Percentiles rank a stretch among this genome's conserved stretches.
Evolutionary conservation across 2,888 invertebrate genomes (phyloP).

Genomic region (Xestia rhomboidea): DNA sequence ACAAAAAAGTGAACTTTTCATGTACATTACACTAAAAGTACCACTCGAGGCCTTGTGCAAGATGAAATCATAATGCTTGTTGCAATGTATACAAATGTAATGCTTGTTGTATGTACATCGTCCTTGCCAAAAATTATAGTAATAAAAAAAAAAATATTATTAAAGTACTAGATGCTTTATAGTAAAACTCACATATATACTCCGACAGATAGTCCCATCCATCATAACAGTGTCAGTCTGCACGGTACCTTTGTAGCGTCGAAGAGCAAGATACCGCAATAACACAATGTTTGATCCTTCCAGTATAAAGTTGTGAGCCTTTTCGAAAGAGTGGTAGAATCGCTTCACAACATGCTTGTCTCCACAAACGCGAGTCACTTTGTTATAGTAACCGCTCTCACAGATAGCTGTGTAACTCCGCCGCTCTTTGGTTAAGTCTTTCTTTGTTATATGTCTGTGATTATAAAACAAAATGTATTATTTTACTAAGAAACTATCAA

Average conservation of each 20-base stretch:
- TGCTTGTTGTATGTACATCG: background rate
- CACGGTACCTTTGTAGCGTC: slow-evolving; percentile 88
- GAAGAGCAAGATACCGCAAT: slow-evolving; percentile 91
- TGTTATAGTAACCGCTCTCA: slow-evolving; percentile 90
- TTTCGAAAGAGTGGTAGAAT: slow-evolving; percentile 88
- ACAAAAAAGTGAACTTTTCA: background rate
- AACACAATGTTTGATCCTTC: slow-evolving; percentile 92
- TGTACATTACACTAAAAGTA: background rate
- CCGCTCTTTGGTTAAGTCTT: slow-evolving; percentile 86
- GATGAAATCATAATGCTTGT: background rate
- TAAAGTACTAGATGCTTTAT: background rate
- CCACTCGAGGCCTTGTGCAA: background rate
- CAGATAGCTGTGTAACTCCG: slow-evolving; percentile 90
- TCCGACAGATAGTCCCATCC: slow-evolving; percentile 91
- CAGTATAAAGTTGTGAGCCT: slow-evolving; percentile 89
- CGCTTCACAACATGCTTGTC: slow-evolving; percentile 84
- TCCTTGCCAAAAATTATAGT: background rate
- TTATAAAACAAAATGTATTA: slow-evolving; percentile 35
- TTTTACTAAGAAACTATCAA: slow-evolving; percentile 9
- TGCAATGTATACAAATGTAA: background rate
- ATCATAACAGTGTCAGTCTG: slow-evolving; percentile 90
- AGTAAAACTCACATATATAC: slow-evolving; percentile 90
- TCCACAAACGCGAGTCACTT: slow-evolving; percentile 87
- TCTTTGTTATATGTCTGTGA: slow-evolving; percentile 84
- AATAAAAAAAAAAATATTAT: background rate